These are phyloP conservation scores for Suricata suricatta DNA, from an alignment of 2,113 vertebrate genomes.

Conservation along the genomic window DNA sequence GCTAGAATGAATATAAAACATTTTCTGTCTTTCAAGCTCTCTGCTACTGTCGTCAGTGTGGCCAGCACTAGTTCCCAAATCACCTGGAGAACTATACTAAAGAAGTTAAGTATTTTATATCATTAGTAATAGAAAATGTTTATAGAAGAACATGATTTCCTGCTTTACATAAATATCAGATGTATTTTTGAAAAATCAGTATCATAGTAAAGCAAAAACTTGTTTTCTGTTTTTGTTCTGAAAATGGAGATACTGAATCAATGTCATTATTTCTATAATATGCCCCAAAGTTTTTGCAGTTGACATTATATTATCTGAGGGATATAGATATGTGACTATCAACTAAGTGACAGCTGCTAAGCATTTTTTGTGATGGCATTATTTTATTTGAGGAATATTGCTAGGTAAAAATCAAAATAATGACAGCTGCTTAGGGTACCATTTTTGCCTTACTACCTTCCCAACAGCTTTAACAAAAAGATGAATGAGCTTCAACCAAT, in stretches of 20 bases:
- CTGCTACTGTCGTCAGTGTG: background rate
- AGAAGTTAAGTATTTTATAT: background rate
- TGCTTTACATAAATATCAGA: background rate
- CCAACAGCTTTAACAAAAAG: background rate
- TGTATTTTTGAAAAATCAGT: slow-evolving; percentile 6
- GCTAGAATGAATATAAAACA: background rate
- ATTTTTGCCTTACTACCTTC: background rate
- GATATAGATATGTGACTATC: background rate
- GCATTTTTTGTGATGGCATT: slow-evolving; percentile 8
- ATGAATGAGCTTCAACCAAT: background rate
- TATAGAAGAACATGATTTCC: slow-evolving; percentile 4
- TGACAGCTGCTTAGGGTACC: background rate
- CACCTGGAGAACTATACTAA: background rate
- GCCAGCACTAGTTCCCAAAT: background rate
- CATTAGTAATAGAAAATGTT: background rate
- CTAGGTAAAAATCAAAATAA: slow-evolving; percentile 3
- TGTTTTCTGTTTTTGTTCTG: background rate
- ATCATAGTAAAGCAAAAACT: background rate
- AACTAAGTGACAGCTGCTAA: background rate
- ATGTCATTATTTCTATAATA: slow-evolving; percentile 2
- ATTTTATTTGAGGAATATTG: slow-evolving; percentile 5
- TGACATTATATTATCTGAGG: background rate
- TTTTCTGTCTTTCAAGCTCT: slow-evolving; percentile 37
- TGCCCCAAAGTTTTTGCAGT: background rate
- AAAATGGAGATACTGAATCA: background rate